These are phyloP conservation scores for Doris montereyensis DNA, from an alignment of 2,888 invertebrate species.

Conservation along the genomic window DNA sequence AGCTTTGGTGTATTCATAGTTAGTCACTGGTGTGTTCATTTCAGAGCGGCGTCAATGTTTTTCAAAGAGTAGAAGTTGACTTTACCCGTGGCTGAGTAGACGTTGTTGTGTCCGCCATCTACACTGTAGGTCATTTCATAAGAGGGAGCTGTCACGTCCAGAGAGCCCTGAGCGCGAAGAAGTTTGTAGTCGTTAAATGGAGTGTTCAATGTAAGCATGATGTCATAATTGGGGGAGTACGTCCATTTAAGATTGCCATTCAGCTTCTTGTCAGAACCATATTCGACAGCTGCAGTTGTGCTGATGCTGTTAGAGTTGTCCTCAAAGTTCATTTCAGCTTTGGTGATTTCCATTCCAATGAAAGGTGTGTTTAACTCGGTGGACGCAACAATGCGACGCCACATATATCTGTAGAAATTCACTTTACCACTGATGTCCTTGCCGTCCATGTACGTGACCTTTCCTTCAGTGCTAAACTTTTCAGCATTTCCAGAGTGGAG, in stretches of 20 bases:
- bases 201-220: conserved; percentile 45
- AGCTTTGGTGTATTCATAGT: conserved; percentile 35
- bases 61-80: conserved; percentile 17
- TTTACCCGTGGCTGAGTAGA: conserved; percentile 8
- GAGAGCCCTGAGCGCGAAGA: conserved; percentile 15
- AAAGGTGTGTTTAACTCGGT: conserved; percentile 40
- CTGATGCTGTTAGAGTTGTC: conserved; percentile 37
- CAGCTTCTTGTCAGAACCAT: conserved; percentile 28
- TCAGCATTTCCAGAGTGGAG: conserved; percentile 34
- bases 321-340: conserved; percentile 37
- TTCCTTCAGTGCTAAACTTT: conserved; percentile 37
- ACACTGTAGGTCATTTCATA: conserved; percentile 26
- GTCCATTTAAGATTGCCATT: conserved; percentile 24
- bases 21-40: conserved; percentile 33
- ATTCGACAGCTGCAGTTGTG: conserved; percentile 37
- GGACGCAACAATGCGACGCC: conserved; percentile 36
- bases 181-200: conserved; percentile 45
- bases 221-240: conserved; percentile 39
- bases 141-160: conserved; percentile 10
- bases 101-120: conserved; percentile 28
- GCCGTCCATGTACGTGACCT: conserved; percentile 36
- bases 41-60: conserved; percentile 37
- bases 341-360: conserved; percentile 31
- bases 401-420: conserved; percentile 32
- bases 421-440: conserved; percentile 37